These are phyloP conservation scores for Euleptes europaea DNA, from an alignment of 2,113 vertebrate genomes.

Conservation along the genomic window DNA sequence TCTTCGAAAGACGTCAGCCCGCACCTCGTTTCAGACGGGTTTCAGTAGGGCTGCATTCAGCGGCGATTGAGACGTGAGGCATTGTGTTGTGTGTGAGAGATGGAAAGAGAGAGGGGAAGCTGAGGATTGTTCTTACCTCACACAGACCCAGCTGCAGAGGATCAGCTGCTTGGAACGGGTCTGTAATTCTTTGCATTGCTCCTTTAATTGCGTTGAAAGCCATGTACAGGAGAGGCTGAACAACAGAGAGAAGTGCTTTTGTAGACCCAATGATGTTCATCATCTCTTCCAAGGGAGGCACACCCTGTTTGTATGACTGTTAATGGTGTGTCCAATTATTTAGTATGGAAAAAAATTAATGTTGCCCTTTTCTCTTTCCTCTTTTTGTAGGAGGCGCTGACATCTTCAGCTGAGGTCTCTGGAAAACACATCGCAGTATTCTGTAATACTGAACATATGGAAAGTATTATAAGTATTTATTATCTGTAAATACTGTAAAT, in stretches of 20 bases:
- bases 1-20: neutral
- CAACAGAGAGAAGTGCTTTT: neutral
- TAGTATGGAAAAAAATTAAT: constrained; percentile 40
- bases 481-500: constrained; percentile 85
- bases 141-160: neutral
- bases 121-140: neutral
- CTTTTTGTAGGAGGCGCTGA: constrained; percentile 75
- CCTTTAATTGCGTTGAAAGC: neutral
- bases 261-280: neutral
- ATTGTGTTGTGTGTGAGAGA: neutral
- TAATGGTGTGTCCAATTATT: constrained; percentile 19
- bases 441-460: constrained; percentile 80
- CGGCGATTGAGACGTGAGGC: neutral
- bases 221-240: neutral
- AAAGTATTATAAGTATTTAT: constrained; percentile 86
- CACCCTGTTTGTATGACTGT: neutral
- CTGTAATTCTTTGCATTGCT: neutral
- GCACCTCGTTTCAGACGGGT: neutral
- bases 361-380: constrained; percentile 43
- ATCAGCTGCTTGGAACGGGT: neutral
- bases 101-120: neutral
- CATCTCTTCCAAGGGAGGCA: neutral
- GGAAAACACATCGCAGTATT: constrained; percentile 78
- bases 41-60: neutral
- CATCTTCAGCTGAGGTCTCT: constrained; percentile 65